Evolutionary conservation across 1,140 invertebrate species (phyloP).

Genomic region (Nephila pilipes): DNA sequence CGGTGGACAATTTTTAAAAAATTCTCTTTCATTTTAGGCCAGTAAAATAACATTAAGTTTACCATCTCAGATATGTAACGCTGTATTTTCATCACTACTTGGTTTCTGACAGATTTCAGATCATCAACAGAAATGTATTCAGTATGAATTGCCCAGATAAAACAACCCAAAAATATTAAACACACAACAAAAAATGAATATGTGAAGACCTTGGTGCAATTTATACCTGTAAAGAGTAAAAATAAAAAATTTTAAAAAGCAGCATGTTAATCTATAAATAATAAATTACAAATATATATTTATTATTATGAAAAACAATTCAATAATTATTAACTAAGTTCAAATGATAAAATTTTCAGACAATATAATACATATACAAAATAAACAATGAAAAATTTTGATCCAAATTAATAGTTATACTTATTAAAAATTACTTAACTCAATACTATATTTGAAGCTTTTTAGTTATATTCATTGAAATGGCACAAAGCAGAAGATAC

Average conservation of each 20-base stretch:
- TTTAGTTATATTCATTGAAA: too few relatives aligned
- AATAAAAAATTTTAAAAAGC: neutral
- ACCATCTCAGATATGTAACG: neutral
- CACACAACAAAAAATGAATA: neutral
- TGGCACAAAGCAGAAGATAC: too few relatives aligned
- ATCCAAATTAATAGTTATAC: too few relatives aligned
- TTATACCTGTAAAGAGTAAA: constrained; percentile 10
- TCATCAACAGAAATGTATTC: neutral
- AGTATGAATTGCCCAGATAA: neutral
- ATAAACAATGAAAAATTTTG: too few relatives aligned
- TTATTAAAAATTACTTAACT: too few relatives aligned
- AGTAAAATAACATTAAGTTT: neutral
- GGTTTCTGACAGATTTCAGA: neutral
- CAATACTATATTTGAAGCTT: too few relatives aligned
- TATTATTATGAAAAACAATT: too few relatives aligned
- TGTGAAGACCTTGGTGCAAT: neutral
- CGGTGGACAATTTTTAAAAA: constrained; percentile 32
- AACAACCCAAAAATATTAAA: neutral
- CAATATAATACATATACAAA: too few relatives aligned
- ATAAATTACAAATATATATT: too few relatives aligned
- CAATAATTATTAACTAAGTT: too few relatives aligned
- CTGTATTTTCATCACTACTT: neutral
- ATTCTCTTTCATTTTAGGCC: constrained; percentile 6
- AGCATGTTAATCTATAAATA: neutral
- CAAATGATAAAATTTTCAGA: too few relatives aligned